Base-by-base conservation (phyloP, 2,797 vertebrate genomes). In the Dryobates pubescens region DNA sequence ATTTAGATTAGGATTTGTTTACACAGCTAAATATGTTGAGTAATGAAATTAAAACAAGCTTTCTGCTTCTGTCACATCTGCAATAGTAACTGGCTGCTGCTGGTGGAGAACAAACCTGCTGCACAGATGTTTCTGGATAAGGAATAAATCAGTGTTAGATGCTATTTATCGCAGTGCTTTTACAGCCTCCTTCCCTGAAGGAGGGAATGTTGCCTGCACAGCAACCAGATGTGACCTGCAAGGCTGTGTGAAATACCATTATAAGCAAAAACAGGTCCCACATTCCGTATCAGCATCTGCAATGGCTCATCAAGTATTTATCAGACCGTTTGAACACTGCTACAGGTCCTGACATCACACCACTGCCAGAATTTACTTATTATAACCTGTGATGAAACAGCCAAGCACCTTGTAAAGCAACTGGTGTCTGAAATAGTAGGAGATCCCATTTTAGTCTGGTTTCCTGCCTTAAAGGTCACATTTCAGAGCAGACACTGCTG, bases 261-360 rank as follows among this genome's bases (percentile, higher is more conserved):
- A 79, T 29, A 88, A 86, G 80, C 36, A 77, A 84, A 88, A 96
- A 5, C 29, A 69, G 47, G 54, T 89, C 85, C 71, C 82, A 76
- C 32, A 88, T 86, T 93, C 87, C 43, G 1, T 36, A 91, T 88
- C 71, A 88, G 80, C 58, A 94, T 96, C 81, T 86, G 93, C 93
- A 62, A 43, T 45, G 34, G 62, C 80, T 97, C 94, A 97, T 96
- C 94, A 97, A 96, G 89, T 92, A 96, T 97, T 97, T 92, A 97
- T 93, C 73, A 91, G 61, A 56, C 67, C 58, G 32, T 83, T 38
- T 43, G 43, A 65, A 69, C 62, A 32, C 47, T 86, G 82, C 83
- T 69, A 82, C 58, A 77, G 83, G 93, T 83, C 86, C 56, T 68
- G 90, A 77, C 67, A 75, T 75, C 69, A 69, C 4, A 64, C 30